Conservation (phyloP, 1,140 invertebrate genomes). For the Drosophila ercepeae region DNA sequence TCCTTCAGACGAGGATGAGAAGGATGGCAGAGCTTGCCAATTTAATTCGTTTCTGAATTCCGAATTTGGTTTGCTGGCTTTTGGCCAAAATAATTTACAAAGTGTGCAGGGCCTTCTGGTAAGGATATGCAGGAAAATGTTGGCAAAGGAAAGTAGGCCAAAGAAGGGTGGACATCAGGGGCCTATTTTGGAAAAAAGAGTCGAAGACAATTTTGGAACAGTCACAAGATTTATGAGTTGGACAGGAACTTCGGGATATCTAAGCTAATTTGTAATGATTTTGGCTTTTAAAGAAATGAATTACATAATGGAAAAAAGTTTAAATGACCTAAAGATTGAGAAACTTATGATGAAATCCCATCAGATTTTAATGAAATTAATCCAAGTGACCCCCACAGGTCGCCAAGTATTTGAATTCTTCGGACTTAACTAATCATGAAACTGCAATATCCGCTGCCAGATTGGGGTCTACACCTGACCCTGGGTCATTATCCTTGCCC, state of each 20-base stretch:
- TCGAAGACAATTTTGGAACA: slow-evolving; percentile 28
- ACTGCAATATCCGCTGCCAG: background rate
- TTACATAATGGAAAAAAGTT: no score
- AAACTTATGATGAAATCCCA: no score
- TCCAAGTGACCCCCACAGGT: background rate
- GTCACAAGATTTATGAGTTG: background rate
- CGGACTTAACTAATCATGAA: slow-evolving; percentile 9
- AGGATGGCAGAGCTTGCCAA: slow-evolving; percentile 38
- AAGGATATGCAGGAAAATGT: background rate
- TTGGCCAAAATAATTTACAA: slow-evolving; percentile 55
- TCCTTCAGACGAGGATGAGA: slow-evolving; percentile 14
- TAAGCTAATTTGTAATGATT: background rate
- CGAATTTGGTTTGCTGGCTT: slow-evolving; percentile 46
- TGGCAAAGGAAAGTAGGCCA: slow-evolving; percentile 9
- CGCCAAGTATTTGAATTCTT: background rate
- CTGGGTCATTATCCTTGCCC: slow-evolving; percentile 5
- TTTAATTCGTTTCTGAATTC: slow-evolving; percentile 50
- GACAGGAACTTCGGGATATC: background rate
- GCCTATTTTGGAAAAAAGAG: background rate
- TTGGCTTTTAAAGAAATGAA: background rate
- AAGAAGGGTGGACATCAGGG: background rate
- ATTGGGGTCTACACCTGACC: slow-evolving; percentile 10
- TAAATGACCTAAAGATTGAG: no score
- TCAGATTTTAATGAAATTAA: no score
- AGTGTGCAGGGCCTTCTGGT: background rate